These are phyloP conservation scores for Epinephelus cyanopodus DNA, from an alignment of 2,113 vertebrate genomes.

Conservation along the genomic window DNA sequence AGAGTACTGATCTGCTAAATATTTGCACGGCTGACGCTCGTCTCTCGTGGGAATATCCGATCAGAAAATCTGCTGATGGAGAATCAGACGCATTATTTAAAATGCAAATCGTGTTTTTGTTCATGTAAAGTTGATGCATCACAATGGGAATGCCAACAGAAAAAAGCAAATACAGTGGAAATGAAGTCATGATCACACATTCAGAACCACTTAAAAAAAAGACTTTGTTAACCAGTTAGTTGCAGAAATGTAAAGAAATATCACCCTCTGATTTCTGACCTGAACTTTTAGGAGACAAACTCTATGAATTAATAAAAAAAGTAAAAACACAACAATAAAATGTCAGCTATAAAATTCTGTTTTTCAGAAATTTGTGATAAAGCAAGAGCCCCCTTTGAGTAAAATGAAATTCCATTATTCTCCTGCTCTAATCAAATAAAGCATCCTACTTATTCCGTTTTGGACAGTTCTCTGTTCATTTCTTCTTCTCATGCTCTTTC, in stretches of 20 bases:
- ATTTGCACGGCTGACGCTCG: slow-evolving; percentile 51
- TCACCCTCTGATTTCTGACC: neutral
- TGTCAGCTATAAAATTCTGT: slow-evolving; percentile 2
- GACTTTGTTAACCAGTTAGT: neutral
- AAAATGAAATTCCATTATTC: slow-evolving; percentile 24
- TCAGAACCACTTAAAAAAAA: neutral
- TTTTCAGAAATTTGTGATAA: slow-evolving; percentile 15
- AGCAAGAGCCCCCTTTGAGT: slow-evolving; percentile 30
- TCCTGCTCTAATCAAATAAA: slow-evolving; percentile 58
- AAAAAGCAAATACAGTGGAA: neutral
- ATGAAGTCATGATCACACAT: neutral
- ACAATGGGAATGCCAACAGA: slow-evolving; percentile 5
- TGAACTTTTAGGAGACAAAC: neutral
- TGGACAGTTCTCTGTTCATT: slow-evolving; percentile 33
- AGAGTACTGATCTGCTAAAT: slow-evolving; percentile 48
- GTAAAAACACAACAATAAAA: slow-evolving; percentile 10
- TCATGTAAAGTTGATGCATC: neutral
- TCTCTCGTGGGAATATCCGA: slow-evolving; percentile 56
- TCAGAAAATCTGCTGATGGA: slow-evolving; percentile 54
- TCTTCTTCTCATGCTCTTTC: slow-evolving; percentile 30
- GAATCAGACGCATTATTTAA: slow-evolving; percentile 33
- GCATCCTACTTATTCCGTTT: slow-evolving; percentile 42
- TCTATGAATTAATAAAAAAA: neutral
- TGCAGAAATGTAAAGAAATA: slow-evolving; percentile 4
- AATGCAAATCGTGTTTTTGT: slow-evolving; percentile 43